These are phyloP conservation scores for Rhinoderma darwinii DNA, from an alignment of 2,113 vertebrate species.

Conservation along the genomic window DNA sequence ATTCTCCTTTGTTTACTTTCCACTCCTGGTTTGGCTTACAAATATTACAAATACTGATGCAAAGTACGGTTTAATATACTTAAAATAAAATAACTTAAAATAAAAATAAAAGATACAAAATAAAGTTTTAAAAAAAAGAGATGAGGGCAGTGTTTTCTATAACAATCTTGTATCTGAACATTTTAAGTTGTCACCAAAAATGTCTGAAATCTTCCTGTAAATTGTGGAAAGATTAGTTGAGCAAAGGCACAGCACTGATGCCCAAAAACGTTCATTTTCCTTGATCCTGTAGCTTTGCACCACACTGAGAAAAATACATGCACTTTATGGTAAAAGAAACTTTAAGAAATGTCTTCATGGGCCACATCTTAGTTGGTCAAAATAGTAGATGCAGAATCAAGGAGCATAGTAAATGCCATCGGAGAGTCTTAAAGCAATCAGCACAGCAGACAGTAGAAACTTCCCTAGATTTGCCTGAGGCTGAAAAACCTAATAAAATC, in stretches of 20 bases:
- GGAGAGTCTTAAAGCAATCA: slow-evolving; percentile 43
- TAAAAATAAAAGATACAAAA: background rate
- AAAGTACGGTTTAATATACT: too few species aligned
- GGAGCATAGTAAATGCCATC: slow-evolving; percentile 48
- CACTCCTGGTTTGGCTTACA: too few species aligned
- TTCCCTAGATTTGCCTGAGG: slow-evolving; percentile 19
- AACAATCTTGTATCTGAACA: background rate
- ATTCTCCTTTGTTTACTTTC: too few species aligned
- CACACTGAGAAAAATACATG: background rate
- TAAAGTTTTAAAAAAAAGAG: background rate
- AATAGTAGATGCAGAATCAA: slow-evolving; percentile 14
- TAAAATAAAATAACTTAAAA: background rate
- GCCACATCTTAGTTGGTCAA: slow-evolving; percentile 15
- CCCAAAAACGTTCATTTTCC: background rate
- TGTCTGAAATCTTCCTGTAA: background rate
- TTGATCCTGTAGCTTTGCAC: background rate
- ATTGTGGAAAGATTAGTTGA: background rate
- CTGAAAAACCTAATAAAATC: slow-evolving; percentile 39
- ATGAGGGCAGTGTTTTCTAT: background rate
- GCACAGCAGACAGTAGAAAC: slow-evolving; percentile 40
- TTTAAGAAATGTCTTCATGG: background rate
- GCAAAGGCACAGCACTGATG: background rate
- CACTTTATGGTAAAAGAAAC: background rate
- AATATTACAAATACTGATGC: too few species aligned
- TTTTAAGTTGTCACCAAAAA: background rate